Conservation (phyloP, 2,113 vertebrate genomes). For the Sphaerodactylus townsendi region DNA sequence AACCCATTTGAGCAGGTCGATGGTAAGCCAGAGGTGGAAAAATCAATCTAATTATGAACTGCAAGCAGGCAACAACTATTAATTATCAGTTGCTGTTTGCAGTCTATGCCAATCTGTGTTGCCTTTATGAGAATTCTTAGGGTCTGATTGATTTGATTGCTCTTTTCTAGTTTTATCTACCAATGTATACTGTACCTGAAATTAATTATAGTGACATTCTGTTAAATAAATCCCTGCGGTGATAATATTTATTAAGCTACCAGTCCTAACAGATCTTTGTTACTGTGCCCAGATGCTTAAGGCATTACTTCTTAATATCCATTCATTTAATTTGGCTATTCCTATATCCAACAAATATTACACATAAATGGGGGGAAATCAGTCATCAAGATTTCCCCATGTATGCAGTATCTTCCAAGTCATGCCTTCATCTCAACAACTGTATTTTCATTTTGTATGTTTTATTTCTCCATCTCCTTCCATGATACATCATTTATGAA, state of each 20-base stretch:
- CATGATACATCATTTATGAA: background rate
- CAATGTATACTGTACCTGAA: background rate
- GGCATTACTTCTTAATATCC: background rate
- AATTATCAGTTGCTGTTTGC: slow-evolving; percentile 9
- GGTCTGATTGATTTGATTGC: fast-evolving
- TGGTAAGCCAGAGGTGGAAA: background rate
- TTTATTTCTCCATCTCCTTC: background rate
- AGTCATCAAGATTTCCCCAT: background rate
- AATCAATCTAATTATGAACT: background rate
- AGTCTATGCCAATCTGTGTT: background rate
- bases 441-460: background rate
- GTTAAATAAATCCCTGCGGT: slow-evolving; percentile 7
- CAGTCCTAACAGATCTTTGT: background rate
- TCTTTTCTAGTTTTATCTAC: slow-evolving; percentile 9
- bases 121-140: background rate
- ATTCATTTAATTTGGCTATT: background rate
- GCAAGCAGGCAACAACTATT: background rate
- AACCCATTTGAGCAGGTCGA: background rate
- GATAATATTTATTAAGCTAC: slow-evolving; percentile 7
- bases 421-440: background rate
- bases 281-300: background rate
- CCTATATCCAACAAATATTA: background rate
- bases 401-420: background rate
- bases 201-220: slow-evolving; percentile 5
- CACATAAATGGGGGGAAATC: background rate